Percentiles rank a stretch among this genome's conserved stretches.
These are phyloP conservation scores for Diplosoma virens DNA, from an alignment of 23 tunicate genomes.

Conservation along the genomic window DNA sequence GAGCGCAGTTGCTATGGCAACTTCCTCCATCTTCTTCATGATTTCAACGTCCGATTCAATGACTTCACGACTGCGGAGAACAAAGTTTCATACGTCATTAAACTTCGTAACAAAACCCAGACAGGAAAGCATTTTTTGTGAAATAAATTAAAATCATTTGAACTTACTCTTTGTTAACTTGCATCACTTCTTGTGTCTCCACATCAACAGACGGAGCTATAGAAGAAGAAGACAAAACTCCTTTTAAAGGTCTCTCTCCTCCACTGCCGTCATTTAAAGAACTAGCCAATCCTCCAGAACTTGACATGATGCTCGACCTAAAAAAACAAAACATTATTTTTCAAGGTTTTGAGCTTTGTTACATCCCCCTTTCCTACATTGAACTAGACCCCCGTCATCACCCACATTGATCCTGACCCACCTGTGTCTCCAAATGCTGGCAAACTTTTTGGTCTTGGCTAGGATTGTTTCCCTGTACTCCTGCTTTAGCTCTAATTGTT, in stretches of 20 bases:
- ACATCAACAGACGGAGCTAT: slow-evolving; percentile 44
- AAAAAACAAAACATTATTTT: too few relatives aligned
- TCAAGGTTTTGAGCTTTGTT: too few relatives aligned
- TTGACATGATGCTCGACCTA: slow-evolving; percentile 71
- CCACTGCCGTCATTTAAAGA: slow-evolving; percentile 52
- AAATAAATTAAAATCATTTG: not conserved
- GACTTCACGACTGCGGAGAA: slow-evolving; percentile 37
- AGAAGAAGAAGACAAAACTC: slow-evolving; percentile 34
- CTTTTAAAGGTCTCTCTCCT: slow-evolving; percentile 13
- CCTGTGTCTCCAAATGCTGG: slow-evolving; percentile 78
- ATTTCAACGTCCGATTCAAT: slow-evolving; percentile 77
- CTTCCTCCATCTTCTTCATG: slow-evolving; percentile 84
- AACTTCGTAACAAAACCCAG: too few relatives aligned
- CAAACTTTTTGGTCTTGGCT: slow-evolving; percentile 66
- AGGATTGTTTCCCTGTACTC: slow-evolving; percentile 69
- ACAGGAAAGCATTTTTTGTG: too few relatives aligned
- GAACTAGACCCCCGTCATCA: too few relatives aligned
- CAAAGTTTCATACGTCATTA: too few relatives aligned
- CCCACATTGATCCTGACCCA: too few relatives aligned
- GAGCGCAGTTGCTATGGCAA: slow-evolving; percentile 70
- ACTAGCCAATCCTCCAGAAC: slow-evolving; percentile 53
- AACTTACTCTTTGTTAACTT: slow-evolving; percentile 57
- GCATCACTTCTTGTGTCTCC: slow-evolving; percentile 49
- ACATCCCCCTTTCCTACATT: too few relatives aligned
- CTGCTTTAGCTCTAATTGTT: slow-evolving; percentile 71